Evolutionary conservation across 1,140 invertebrate genomes (phyloP).

Genomic region (Oscheius sp.): DNA sequence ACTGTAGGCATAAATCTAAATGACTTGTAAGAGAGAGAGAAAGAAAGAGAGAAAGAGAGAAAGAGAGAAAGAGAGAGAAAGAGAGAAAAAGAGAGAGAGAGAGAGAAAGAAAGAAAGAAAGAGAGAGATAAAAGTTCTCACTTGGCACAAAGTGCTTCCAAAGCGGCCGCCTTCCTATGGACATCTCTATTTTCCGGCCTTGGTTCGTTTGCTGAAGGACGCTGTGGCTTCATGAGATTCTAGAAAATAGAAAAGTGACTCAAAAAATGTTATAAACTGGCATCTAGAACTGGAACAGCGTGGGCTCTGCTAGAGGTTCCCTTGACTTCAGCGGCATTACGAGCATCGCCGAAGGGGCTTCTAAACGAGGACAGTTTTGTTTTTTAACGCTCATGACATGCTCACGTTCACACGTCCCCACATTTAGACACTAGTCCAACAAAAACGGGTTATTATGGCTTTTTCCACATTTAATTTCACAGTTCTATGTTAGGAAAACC

Average conservation of each 20-base stretch:
- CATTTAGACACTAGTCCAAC: too few relatives aligned
- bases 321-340: neutral
- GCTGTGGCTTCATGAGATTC: slow-evolving; percentile 5
- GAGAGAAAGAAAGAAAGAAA: too few relatives aligned
- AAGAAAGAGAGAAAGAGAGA: too few relatives aligned
- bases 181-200: slow-evolving; percentile 22
- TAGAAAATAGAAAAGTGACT: neutral
- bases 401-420: too few relatives aligned
- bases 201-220: slow-evolving; percentile 16
- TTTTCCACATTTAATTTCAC: neutral
- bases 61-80: too few relatives aligned
- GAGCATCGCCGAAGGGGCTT: neutral
- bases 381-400: too few relatives aligned
- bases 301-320: neutral
- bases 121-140: too few relatives aligned
- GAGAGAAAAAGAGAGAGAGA: too few relatives aligned
- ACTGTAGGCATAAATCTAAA: slow-evolving; percentile 25
- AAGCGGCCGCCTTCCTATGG: slow-evolving; percentile 15
- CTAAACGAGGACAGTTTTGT: too few relatives aligned
- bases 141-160: slow-evolving; percentile 24
- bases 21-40: neutral
- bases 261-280: neutral
- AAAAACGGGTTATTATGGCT: too few relatives aligned
- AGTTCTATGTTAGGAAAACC: too few relatives aligned
- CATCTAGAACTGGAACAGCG: neutral